Percentiles rank a stretch among this genome's conserved stretches.
These are phyloP conservation scores for Pelodytes ibericus DNA, from an alignment of 2,797 vertebrate species.

Conservation along the genomic window DNA sequence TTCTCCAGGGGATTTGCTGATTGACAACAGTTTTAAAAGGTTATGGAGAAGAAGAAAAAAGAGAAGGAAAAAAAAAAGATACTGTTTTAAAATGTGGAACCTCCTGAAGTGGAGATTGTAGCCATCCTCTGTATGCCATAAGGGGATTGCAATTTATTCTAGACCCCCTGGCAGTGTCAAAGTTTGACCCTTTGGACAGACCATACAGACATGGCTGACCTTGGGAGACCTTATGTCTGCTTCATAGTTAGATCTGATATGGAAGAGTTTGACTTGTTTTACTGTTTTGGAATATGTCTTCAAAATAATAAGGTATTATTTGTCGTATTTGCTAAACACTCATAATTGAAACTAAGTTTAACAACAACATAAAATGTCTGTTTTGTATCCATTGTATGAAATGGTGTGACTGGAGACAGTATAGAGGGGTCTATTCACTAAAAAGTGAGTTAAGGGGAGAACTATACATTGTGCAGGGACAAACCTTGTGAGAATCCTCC, in stretches of 20 bases:
- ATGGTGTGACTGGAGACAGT: no score
- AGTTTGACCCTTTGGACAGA: neutral
- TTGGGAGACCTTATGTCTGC: neutral
- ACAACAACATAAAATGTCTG: no score
- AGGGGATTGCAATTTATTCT: neutral
- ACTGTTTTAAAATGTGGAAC: neutral
- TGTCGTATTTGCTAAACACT: neutral
- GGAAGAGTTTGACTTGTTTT: neutral
- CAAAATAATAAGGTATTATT: neutral
- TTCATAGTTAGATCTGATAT: neutral
- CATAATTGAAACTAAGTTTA: neutral
- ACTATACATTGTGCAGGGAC: no score
- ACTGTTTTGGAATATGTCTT: neutral
- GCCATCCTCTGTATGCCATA: neutral
- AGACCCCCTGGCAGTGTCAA: neutral
- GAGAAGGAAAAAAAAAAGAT: no score
- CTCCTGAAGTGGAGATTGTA: neutral
- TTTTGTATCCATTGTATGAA: no score
- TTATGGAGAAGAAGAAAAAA: neutral
- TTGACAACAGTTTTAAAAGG: slow-evolving; percentile 10
- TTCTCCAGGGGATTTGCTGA: slow-evolving; percentile 2
- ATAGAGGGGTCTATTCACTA: no score
- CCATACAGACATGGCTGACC: neutral
- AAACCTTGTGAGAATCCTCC: no score
- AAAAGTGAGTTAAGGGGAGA: no score